Evolutionary conservation across 2,113 vertebrate genomes (phyloP), one percentile per base, ranked within the genome.

Genomic region (Theristicus caerulescens): DNA sequence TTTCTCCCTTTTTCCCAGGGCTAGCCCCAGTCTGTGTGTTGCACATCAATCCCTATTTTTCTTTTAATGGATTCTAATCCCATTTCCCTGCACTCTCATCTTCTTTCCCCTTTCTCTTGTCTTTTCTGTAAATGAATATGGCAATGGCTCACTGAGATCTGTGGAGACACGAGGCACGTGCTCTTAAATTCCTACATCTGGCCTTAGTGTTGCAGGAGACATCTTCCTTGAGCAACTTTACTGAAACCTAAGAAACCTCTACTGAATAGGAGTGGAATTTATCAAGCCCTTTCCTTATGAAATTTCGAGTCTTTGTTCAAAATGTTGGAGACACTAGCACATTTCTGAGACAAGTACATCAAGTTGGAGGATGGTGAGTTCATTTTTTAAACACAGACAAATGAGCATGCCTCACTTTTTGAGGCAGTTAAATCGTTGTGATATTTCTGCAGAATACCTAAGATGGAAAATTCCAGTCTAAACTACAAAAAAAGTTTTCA

Each of bases 381-480:
- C 5, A 16, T 55, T 84, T 74, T 78, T 79, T 9, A 61, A 77
- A 76, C 3, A 15, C 13, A 15, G 29, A 19, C 24, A 57, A 40
- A 74, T 64, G 12, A 17, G 4, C 32, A 14, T 72, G 65, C 19
- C n/a, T 91, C 29, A 13, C 5, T 61, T 74, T 51, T 83, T 62
- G 64, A 57, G 25, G 31, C 15, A 79, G 47, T 52, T 15, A 74
- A 69, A 31, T 42, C 0, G 1, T 90, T 71, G 27, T 3, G 21
- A 19, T 59, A 46, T 55, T 93, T 94, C 54, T 94, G 38, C 16
- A 79, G 46, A 82, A 66, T 21, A 74, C 12, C 42, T 40, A 31
- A n/a, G 73, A 49, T 69, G 66, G 94, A 94, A 95, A 95, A 95
- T 91, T 96, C 70, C 40, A 64, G 51, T 64, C 44, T 64, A 84